Percentiles rank a stretch among this genome's conserved stretches.
These are phyloP conservation scores for Falco cherrug DNA, from an alignment of 2,797 vertebrate species.

Conservation along the genomic window DNA sequence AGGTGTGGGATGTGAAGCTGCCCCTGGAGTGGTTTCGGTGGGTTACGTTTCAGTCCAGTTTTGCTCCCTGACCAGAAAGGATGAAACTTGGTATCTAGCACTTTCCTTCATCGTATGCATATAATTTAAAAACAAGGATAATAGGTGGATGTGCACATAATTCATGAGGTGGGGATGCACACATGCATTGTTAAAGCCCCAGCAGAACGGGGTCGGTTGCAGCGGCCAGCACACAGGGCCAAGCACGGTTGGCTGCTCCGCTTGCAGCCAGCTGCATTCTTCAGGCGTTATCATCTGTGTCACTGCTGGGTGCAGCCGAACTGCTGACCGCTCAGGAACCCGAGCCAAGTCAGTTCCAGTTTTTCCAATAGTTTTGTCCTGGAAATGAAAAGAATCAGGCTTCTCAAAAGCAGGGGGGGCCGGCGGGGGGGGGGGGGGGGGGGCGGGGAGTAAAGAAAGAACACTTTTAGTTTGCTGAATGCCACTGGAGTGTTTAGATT, in stretches of 20 bases:
- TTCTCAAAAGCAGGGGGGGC: background rate
- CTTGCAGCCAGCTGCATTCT: background rate
- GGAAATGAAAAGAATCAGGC: background rate
- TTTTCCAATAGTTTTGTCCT: background rate
- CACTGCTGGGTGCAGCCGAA: background rate
- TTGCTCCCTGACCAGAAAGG: background rate
- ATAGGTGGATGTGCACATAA: rapidly evolving
- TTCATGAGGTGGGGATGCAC: rapidly evolving
- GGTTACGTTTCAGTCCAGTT: background rate
- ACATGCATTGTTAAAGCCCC: rapidly evolving
- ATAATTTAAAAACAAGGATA: background rate
- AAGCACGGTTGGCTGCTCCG: background rate
- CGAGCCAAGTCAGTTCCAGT: background rate
- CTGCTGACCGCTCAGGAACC: background rate
- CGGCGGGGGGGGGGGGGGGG: too few species aligned
- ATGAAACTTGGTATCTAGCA: background rate
- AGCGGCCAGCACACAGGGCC: background rate
- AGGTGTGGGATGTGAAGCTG: background rate
- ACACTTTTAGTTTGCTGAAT: background rate
- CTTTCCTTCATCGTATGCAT: rapidly evolving
- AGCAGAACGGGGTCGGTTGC: background rate
- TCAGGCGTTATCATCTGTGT: background rate
- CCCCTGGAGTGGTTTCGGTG: background rate
- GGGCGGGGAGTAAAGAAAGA: background rate
- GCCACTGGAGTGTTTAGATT: background rate